Base-by-base conservation (phyloP, 1,140 invertebrate species). In the Solenopsis invicta region DNA sequence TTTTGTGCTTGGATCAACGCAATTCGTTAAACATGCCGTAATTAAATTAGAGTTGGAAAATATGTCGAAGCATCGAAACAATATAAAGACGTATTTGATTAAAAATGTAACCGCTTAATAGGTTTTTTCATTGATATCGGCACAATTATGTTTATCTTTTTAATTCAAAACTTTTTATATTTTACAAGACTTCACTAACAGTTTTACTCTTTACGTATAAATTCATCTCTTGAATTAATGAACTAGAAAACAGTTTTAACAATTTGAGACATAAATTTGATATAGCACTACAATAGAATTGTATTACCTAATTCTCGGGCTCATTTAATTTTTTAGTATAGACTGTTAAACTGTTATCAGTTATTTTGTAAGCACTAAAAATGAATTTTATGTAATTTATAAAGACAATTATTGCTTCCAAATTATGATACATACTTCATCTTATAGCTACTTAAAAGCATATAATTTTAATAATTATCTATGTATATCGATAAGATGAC, bases 41-140 rank as follows among this genome's bases (percentile, higher is more conserved):
- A 80, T 67, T 67, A 52, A 80, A 67, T 67, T 52, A 18, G 4
- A 78, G 4, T 67, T n/a, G 18, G 21, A n/a, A 6, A 66, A 37
- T 29, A 29, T 24, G 29, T 29, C 24, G 18, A 75, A 41, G 9
- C 45, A 76, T 76, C 9, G 5, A 61, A 61, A 24, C 16, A 45
- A 29, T 29, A 12, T 41, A 41, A 13, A 76, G 6, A 75, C 13
- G 2, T 59, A 59, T 34, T 3, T 9, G 18, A 12, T 24, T 48
- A 66, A 66, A 66, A 41, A 66, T 48, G 29, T 29, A 18, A 5
- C 24, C 24, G 13, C 9, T 45, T 24, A 45, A n/a, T 16, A 12
- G 29, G 29, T 0, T 13, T 61, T 24, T 76, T 45, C 29, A 21
- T n/a, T 2, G 18, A 56, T 50, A n/a, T 5, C n/a, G 9, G 16